phyloP scores from a whole-genome alignment of 2,888 invertebrate genomes.

The Ceraclea dissimilis region DNA sequence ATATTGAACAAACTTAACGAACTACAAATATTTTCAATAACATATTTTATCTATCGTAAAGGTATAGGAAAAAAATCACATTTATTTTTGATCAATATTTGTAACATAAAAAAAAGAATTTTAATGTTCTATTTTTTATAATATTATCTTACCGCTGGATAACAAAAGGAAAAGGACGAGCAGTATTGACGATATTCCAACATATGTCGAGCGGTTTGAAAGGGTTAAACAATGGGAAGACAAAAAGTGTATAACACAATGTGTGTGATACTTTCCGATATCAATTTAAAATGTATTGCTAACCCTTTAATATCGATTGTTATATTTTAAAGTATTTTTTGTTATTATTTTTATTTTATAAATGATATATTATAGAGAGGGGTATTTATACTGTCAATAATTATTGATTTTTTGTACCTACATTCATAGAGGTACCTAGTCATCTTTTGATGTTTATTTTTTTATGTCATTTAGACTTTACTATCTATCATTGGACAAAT shows the following conservation, averaged over 20 bases:
- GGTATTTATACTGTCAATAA: slow-evolving; percentile 9
- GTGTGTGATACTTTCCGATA: slow-evolving; percentile 9
- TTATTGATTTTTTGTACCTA: neutral
- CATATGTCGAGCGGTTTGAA: slow-evolving; percentile 20
- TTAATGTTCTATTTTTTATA: neutral
- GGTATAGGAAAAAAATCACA: too few species aligned
- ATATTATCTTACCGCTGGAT: neutral
- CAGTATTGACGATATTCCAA: slow-evolving; percentile 13
- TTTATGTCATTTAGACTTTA: too few species aligned
- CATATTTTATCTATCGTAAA: too few species aligned
- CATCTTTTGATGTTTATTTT: neutral
- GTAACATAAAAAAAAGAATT: neutral
- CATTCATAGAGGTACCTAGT: neutral
- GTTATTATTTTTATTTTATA: slow-evolving; percentile 4
- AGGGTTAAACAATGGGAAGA: slow-evolving; percentile 25
- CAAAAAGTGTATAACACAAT: slow-evolving; percentile 19
- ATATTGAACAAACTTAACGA: too few species aligned
- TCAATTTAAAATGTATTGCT: slow-evolving; percentile 24
- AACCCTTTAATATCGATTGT: slow-evolving; percentile 12
- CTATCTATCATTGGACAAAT: too few species aligned
- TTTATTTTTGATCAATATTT: neutral
- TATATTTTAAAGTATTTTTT: slow-evolving; percentile 18
- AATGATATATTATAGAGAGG: slow-evolving; percentile 10
- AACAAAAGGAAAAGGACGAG: neutral
- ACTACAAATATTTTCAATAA: too few species aligned